Base-by-base conservation (phyloP, 2,797 vertebrate species). In the Lates japonicus region DNA sequence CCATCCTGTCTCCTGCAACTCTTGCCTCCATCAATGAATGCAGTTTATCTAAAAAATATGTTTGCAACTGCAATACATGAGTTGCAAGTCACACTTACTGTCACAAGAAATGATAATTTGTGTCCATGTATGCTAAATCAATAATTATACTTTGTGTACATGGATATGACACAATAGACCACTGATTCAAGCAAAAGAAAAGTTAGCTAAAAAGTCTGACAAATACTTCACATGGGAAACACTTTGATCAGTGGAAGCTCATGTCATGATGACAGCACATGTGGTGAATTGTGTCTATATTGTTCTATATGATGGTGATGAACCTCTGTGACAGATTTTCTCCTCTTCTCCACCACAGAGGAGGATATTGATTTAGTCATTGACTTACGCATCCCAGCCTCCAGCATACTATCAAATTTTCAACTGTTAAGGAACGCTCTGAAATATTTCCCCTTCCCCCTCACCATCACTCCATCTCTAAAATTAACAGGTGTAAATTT, bases 261-360 rank as follows among this genome's bases (percentile, higher is more conserved):
- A 42, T 13, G 41, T 48, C 17, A 48, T 58, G 35, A 37, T 37
- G 35, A 37, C 35, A 6, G 5, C 35, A 37, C 5, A 37, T 37
- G 4, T 8, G 8, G 35, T 37, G 35, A 37, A 37, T 6, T 37
- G 35, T 29, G 25, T 29, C 1, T 37, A 37, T 37, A 37, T 37
- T 37, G 35, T 37, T 37, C 35, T 37, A 8, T 37, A 37, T 37
- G 35, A 9, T 39, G 12, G 1, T 63, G 22, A 42, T 1, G 22
- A 17, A 20, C 9, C 22, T 20, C 3, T 72, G 19, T 70, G 19
- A 68, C 57, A 1, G 14, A 33, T 55, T 35, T 37, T 52, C 10
- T 48, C 8, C 13, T 62, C 4, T 70, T 80, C 20, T 66, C 19
- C 35, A 70, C 49, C 41, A 57, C 72, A 90, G 81, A 25, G 1